phyloP scores from a whole-genome alignment of 2,113 vertebrate genomes.

The Macaca nemestrina region DNA sequence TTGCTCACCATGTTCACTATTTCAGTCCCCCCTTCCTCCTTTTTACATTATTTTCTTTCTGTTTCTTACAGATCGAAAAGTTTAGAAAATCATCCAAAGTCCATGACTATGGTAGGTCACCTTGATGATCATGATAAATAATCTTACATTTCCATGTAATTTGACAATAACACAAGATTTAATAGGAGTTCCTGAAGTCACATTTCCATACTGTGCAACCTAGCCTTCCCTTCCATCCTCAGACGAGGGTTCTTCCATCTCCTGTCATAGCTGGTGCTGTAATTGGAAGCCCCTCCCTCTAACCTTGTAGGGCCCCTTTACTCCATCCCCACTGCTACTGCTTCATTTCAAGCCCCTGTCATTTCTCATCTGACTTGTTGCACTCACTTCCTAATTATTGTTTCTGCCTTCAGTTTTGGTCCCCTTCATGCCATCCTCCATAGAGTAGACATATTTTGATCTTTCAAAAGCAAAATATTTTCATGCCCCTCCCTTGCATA shows the following conservation, averaged over 20 bases:
- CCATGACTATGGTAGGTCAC: conserved; percentile 37
- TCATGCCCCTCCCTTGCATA: neutral
- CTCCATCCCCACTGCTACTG: neutral
- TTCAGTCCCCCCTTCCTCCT: neutral
- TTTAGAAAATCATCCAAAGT: conserved; percentile 57
- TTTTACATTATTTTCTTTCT: conserved; percentile 14
- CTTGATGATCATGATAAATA: conserved; percentile 14
- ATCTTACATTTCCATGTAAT: conserved; percentile 19
- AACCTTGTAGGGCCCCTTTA: neutral
- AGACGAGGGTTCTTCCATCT: neutral
- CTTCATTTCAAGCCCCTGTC: neutral
- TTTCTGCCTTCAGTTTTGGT: neutral
- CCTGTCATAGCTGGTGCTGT: neutral
- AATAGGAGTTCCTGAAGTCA: neutral
- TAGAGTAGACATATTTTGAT: neutral
- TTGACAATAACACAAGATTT: neutral
- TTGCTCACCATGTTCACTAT: neutral
- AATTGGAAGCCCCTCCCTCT: neutral
- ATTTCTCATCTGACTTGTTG: neutral
- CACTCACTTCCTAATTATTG: neutral
- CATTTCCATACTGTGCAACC: neutral
- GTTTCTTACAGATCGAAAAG: conserved; percentile 50
- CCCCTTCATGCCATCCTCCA: neutral
- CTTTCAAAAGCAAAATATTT: neutral
- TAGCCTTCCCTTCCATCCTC: neutral